A percentile compares a stretch with the other conserved stretches of the same genome.
These are phyloP conservation scores for Mustela lutreola DNA, from an alignment of 2,113 vertebrate species.

Conservation along the genomic window DNA sequence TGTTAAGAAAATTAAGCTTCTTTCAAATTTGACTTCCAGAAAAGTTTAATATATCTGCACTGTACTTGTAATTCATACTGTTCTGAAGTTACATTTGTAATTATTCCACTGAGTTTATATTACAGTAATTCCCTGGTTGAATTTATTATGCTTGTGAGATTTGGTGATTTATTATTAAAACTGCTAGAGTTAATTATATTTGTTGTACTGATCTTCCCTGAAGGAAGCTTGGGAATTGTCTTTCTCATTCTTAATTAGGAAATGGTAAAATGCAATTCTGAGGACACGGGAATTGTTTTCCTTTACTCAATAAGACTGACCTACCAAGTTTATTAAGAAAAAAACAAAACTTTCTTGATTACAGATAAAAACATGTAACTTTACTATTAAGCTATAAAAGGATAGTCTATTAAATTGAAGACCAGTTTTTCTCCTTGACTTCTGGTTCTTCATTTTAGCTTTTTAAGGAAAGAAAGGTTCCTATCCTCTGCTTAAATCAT, in stretches of 20 bases:
- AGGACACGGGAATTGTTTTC: background rate
- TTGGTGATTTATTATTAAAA: conserved; percentile 59
- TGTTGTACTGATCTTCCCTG: conserved; percentile 35
- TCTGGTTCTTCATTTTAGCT: conserved; percentile 15
- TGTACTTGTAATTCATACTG: conserved; percentile 24
- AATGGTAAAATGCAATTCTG: conserved; percentile 46
- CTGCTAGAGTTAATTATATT: conserved; percentile 66
- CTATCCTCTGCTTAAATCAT: background rate
- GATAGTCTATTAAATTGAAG: conserved; percentile 33
- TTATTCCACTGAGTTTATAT: conserved; percentile 18
- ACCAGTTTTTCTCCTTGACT: background rate
- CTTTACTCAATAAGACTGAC: conserved; percentile 23
- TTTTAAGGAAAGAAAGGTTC: background rate
- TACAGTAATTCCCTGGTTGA: conserved; percentile 54
- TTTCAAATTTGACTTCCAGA: conserved; percentile 18
- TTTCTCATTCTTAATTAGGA: conserved; percentile 67
- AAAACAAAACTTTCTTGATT: background rate
- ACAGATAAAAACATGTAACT: conserved; percentile 33
- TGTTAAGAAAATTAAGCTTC: conserved; percentile 47
- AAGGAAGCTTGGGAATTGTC: conserved; percentile 60
- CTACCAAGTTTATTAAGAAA: conserved; percentile 12
- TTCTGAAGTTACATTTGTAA: conserved; percentile 48
- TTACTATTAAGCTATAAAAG: background rate
- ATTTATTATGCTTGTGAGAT: conserved; percentile 42
- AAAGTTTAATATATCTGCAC: background rate